These are phyloP conservation scores for Eulemur rufifrons DNA, from an alignment of 2,113 vertebrate species.

Conservation along the genomic window DNA sequence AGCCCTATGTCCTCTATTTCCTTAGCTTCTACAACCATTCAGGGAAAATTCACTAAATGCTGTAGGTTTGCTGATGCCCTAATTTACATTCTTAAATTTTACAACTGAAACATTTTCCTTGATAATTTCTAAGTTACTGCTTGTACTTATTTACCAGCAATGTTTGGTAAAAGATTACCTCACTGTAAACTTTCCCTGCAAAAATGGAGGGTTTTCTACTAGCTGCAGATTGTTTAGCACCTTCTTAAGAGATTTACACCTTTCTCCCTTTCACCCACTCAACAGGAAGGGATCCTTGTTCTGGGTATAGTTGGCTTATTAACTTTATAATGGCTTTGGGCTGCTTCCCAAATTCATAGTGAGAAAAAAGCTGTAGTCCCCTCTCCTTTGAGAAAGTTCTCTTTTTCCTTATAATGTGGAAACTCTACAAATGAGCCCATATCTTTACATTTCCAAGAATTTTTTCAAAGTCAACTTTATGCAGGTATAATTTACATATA, in stretches of 20 bases:
- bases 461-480: not conserved
- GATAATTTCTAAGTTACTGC: not conserved
- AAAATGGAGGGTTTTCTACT: not conserved
- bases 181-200: not conserved
- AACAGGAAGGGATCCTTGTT: not conserved
- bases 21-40: slow-evolving; percentile 7
- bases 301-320: not conserved
- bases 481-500: not conserved
- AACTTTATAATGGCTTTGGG: slow-evolving; percentile 27
- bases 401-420: not conserved
- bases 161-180: not conserved
- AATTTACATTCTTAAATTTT: slow-evolving; percentile 13
- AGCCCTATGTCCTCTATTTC: not conserved
- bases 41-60: slow-evolving; percentile 27
- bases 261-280: not conserved
- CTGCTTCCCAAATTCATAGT: not conserved
- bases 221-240: not conserved
- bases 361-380: not conserved
- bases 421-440: slow-evolving; percentile 1
- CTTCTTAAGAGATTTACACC: not conserved
- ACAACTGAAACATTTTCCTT: not conserved
- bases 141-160: not conserved
- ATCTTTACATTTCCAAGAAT: not conserved
- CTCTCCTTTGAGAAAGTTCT: not conserved
- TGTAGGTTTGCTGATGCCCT: not conserved